Evolutionary conservation across 2,888 invertebrate species (phyloP).

Genomic region (Eumacrocentrus americanus): DNA sequence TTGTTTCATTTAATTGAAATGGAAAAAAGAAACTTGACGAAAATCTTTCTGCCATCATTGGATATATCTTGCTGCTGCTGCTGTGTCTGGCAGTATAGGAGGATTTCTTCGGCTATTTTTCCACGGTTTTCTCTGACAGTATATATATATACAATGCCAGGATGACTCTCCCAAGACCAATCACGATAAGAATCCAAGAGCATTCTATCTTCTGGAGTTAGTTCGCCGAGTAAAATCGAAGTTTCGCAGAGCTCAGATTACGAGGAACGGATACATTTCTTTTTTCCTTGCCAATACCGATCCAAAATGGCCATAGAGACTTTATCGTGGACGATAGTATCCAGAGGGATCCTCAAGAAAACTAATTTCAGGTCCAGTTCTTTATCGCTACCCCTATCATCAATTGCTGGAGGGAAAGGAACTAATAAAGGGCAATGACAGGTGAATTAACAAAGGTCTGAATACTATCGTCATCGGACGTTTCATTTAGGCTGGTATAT

Average conservation of each 20-base stretch:
- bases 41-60: neutral
- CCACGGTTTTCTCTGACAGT: neutral
- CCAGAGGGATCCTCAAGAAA: constrained; percentile 8
- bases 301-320: constrained; percentile 5
- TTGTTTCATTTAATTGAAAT: constrained; percentile 9
- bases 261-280: constrained; percentile 25
- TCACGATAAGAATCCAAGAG: constrained; percentile 24
- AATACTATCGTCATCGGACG: too few relatives aligned
- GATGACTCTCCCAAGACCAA: constrained; percentile 18
- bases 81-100: too few relatives aligned
- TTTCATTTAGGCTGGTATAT: too few relatives aligned
- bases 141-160: too few relatives aligned
- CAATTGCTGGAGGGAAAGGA: constrained; percentile 25
- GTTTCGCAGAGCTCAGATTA: constrained; percentile 28
- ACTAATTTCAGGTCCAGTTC: constrained; percentile 22
- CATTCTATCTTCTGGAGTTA: constrained; percentile 24
- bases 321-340: constrained; percentile 2
- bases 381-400: constrained; percentile 21
- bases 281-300: neutral
- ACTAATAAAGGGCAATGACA: constrained; percentile 35
- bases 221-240: constrained; percentile 26
- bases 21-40: too few relatives aligned
- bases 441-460: constrained; percentile 35
- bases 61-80: neutral
- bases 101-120: constrained; percentile 1